Conservation (phyloP, 2,797 vertebrate species). For the Sebastes goodei region DNA sequence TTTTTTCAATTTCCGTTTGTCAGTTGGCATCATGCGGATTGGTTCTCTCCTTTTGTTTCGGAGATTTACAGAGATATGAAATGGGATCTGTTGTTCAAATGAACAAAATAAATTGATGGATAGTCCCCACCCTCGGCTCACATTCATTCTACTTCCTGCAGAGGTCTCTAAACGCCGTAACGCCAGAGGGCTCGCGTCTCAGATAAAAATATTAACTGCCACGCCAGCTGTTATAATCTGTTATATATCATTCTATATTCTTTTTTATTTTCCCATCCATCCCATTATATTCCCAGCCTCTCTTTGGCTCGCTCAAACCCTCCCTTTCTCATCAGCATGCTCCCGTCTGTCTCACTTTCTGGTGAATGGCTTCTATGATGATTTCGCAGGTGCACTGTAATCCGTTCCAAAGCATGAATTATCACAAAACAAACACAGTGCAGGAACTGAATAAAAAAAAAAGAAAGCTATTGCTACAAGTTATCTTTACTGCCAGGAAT, state of each 20-base stretch:
- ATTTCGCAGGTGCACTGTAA: slow-evolving; percentile 51
- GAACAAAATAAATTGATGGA: slow-evolving; percentile 49
- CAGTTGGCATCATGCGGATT: neutral
- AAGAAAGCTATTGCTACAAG: slow-evolving; percentile 2
- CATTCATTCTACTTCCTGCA: slow-evolving; percentile 32
- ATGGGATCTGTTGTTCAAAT: slow-evolving; percentile 43
- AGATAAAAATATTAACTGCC: slow-evolving; percentile 24
- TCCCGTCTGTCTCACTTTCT: slow-evolving; percentile 31
- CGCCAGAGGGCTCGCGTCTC: neutral
- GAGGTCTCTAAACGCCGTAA: slow-evolving; percentile 15
- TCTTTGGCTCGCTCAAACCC: neutral
- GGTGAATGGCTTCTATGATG: slow-evolving; percentile 16
- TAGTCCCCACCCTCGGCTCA: slow-evolving; percentile 12
- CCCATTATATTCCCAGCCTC: neutral
- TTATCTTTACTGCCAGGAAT: slow-evolving; percentile 6
- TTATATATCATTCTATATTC: slow-evolving; percentile 31
- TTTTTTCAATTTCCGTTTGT: neutral
- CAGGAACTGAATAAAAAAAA: slow-evolving; percentile 11
- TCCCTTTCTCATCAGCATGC: slow-evolving; percentile 5
- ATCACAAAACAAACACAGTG: slow-evolving; percentile 38
- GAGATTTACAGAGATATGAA: slow-evolving; percentile 30
- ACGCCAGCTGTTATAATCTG: slow-evolving; percentile 14
- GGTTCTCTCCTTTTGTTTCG: slow-evolving; percentile 11
- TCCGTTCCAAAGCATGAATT: slow-evolving; percentile 49
- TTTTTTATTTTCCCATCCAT: slow-evolving; percentile 13